Base-by-base conservation (phyloP, 2,888 invertebrate genomes). In the Heliconius hortense region DNA sequence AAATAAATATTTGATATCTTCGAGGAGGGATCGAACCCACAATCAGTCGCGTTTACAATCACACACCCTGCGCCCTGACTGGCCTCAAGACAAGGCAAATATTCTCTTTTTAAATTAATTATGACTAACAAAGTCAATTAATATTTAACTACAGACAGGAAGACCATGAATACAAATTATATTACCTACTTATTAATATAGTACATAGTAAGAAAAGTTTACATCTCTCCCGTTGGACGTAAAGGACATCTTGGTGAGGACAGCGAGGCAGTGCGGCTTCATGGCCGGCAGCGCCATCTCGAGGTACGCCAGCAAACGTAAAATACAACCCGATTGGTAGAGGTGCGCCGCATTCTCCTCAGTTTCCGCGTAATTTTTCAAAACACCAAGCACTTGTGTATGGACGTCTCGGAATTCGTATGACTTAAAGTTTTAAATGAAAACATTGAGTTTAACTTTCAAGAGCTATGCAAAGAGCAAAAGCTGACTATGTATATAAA, bases 371-470 rank as follows among this genome's bases (percentile, higher is more conserved):
- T 92, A 93, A 81, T 92, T 88, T 7, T 88, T 87, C 1, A 94
- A 82, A 0, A 93, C 91, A 0, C 89, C 86, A 2, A 94, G 80
- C 0, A 93, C 93, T 82, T 85, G 80, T 0, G 88, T 86, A 82
- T 94, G 94, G 5, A 94, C 90, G 81, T 94, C 93, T 0, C 93
- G 90, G 77, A 93, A 93, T 77, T 94, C 93, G 75, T 94, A 93
- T 0, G 92, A 90, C 94, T 94, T 79, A 0, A 62, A 71, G 4
- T 69, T n/a, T 26, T 39, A 69, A 63, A 21, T 60, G 59, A 43
- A 21, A 21, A 53, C 0, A 1, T 2, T 53, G 21, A 21, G 21
- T 43, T 43, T 5, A 15, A 43, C 15, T 43, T 1, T 43, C 15
- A 43, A 4, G 1, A 43, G 15, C n/a, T n/a, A n/a, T n/a, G n/a